Evolutionary conservation across 2,888 invertebrate species (phyloP).

Genomic region (Drosophila yooni): DNA sequence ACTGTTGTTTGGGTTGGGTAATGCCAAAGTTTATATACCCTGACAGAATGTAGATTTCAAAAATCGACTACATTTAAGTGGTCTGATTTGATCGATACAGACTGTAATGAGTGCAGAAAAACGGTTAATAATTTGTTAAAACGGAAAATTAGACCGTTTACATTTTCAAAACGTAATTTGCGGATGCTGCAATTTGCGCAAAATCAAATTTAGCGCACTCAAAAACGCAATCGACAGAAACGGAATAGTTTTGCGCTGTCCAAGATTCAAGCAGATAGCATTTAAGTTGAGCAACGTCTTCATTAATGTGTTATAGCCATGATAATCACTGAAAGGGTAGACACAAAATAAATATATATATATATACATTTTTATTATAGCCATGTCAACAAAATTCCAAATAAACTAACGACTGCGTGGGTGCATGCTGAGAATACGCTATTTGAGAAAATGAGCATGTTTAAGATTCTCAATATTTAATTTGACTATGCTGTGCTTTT

Average conservation of each 20-base stretch:
- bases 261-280: background rate
- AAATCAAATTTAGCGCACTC: background rate
- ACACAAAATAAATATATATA: background rate
- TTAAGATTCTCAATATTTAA: constrained; percentile 31
- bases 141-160: background rate
- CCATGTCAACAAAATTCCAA: constrained; percentile 44
- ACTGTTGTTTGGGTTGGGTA: background rate
- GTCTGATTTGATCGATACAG: background rate
- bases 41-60: constrained; percentile 16
- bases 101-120: background rate
- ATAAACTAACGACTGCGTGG: constrained; percentile 34
- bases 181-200: background rate
- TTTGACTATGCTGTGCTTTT: constrained; percentile 45
- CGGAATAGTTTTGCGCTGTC: too few species aligned
- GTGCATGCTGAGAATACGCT: constrained; percentile 26
- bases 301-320: background rate
- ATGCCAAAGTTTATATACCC: constrained; percentile 6
- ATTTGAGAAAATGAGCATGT: constrained; percentile 22
- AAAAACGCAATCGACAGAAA: too few species aligned
- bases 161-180: background rate
- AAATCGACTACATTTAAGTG: background rate
- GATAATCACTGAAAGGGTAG: constrained; percentile 1
- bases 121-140: background rate
- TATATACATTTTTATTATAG: constrained; percentile 35
- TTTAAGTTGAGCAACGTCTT: background rate